Conservation (phyloP, 2,888 invertebrate species). For the Phaedon cochleariae region DNA sequence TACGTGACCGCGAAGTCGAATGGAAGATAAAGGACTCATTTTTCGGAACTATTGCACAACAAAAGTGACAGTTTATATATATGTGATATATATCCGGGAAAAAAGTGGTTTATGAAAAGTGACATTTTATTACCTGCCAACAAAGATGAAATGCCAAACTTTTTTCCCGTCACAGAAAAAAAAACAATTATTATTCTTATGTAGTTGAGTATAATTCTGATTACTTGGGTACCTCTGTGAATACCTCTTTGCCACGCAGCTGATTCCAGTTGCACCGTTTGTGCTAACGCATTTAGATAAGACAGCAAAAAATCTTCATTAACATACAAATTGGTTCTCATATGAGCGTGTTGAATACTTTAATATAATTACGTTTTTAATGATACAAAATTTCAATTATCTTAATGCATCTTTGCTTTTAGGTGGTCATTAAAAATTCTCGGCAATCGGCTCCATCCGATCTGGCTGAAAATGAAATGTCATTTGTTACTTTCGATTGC, state of each 20-base stretch:
- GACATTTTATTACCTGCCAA: no score
- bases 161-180: no score
- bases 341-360: constrained; percentile 20
- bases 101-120: no score
- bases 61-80: no score
- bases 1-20: no score
- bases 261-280: not conserved
- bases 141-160: no score
- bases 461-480: not conserved
- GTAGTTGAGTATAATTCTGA: no score
- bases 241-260: not conserved
- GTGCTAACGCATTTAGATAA: constrained; percentile 11
- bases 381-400: constrained; percentile 17
- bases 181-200: no score
- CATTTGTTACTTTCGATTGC: not conserved
- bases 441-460: constrained; percentile 1
- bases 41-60: no score
- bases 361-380: constrained; percentile 19
- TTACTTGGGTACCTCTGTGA: no score
- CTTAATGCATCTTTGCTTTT: constrained; percentile 20
- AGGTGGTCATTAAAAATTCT: constrained; percentile 11
- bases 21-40: no score
- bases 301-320: constrained; percentile 15
- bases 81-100: no score
- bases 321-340: constrained; percentile 19